Evolutionary conservation across 1,140 invertebrate genomes (phyloP).

Genomic region (Propsilocerus akamusi): DNA sequence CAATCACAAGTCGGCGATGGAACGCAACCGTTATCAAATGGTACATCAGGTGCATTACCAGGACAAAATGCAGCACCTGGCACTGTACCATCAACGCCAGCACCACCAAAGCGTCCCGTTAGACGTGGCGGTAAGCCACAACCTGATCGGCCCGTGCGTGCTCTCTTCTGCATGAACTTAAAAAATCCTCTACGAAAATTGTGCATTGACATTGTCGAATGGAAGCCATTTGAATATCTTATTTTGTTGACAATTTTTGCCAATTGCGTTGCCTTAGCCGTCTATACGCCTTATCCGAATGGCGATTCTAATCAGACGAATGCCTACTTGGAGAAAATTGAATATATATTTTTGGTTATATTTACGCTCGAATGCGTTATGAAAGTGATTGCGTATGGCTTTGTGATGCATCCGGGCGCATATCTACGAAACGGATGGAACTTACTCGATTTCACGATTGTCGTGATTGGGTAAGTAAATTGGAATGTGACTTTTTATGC

Average conservation of each 20-base stretch:
- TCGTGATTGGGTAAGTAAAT: slow-evolving; percentile 86
- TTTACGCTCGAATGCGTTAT: slow-evolving; percentile 97
- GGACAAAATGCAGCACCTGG: slow-evolving; percentile 25
- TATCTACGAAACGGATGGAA: slow-evolving; percentile 99
- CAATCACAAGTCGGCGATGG: background rate
- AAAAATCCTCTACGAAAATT: slow-evolving; percentile 90
- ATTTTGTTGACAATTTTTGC: slow-evolving; percentile 98
- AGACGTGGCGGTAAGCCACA: slow-evolving; percentile 60
- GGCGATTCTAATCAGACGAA: slow-evolving; percentile 93
- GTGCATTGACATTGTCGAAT: slow-evolving; percentile 93
- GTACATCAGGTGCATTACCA: slow-evolving; percentile 21
- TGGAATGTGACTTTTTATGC: background rate
- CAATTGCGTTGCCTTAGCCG: slow-evolving; percentile 95
- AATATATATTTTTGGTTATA: slow-evolving; percentile 96
- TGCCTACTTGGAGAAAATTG: slow-evolving; percentile 87
- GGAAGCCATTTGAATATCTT: slow-evolving; percentile 99
- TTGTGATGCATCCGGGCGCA: slow-evolving; percentile 87
- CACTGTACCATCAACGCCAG: slow-evolving; percentile 25
- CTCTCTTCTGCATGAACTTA: slow-evolving; percentile 79
- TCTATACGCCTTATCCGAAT: slow-evolving; percentile 93
- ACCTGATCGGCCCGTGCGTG: slow-evolving; percentile 75
- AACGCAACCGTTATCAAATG: background rate
- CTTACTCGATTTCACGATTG: slow-evolving; percentile 98
- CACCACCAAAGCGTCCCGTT: slow-evolving; percentile 39
- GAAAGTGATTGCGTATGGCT: slow-evolving; percentile 98